phyloP scores from a whole-genome alignment of 64 coral and sea anemone genomes.

The Acropora yongei region DNA sequence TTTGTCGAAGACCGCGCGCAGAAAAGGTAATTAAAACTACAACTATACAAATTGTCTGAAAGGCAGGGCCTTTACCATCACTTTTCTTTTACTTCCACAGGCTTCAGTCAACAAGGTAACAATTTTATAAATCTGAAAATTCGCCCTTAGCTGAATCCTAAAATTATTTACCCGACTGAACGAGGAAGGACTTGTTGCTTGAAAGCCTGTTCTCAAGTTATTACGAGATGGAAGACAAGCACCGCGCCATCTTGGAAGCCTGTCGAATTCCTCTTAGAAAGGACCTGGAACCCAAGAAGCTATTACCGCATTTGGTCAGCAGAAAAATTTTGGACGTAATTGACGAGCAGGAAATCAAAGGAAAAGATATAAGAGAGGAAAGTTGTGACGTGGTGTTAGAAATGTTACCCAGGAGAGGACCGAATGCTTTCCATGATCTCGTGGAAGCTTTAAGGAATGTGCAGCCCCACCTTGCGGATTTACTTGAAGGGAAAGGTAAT shows the following conservation, averaged over 20 bases:
- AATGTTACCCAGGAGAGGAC: slow-evolving; percentile 77
- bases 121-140: no score
- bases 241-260: slow-evolving; percentile 46
- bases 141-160: no score
- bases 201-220: not conserved
- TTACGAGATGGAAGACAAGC: slow-evolving; percentile 61
- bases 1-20: no score
- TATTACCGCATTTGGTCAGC: slow-evolving; percentile 50
- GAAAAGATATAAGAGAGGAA: slow-evolving; percentile 33
- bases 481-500: slow-evolving; percentile 11
- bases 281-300: slow-evolving; percentile 69
- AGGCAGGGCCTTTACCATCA: no score
- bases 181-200: no score
- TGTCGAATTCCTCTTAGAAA: slow-evolving; percentile 10
- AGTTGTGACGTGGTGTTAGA: slow-evolving; percentile 62
- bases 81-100: no score
- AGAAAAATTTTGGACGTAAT: slow-evolving; percentile 30
- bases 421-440: slow-evolving; percentile 62
- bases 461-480: slow-evolving; percentile 52
- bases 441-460: slow-evolving; percentile 57
- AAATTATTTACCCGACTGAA: no score
- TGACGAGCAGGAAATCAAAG: slow-evolving; percentile 67
- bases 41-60: no score
- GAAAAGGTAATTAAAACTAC: no score
- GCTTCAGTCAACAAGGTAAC: no score